phyloP scores from a whole-genome alignment of 2,888 invertebrate species.

The Acrobasis repandana region DNA sequence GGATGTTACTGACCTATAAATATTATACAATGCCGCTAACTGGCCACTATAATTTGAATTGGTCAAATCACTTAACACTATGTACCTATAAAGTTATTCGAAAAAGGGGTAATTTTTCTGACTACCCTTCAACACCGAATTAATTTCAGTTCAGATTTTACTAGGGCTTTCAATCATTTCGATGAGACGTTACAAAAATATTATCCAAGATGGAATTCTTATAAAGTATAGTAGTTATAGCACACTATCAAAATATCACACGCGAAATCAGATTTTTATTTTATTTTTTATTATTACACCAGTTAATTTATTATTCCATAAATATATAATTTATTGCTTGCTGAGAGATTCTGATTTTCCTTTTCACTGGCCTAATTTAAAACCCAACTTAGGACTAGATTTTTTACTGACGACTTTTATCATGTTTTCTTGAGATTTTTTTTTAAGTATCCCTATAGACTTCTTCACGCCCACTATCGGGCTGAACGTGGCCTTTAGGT shows the following conservation, averaged over 20 bases:
- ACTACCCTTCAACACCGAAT: no score
- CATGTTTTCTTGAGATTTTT: not conserved
- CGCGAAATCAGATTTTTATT: not conserved
- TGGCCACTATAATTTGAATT: constrained; percentile 32
- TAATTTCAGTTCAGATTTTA: constrained; percentile 1
- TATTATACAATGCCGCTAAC: constrained; percentile 27
- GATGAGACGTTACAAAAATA: constrained; percentile 7
- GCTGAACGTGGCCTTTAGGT: no score
- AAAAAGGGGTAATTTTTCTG: no score
- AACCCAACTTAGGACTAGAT: constrained; percentile 5
- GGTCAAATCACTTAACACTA: constrained; percentile 7
- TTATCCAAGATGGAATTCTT: not conserved
- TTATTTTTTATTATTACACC: not conserved
- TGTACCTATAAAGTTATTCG: no score
- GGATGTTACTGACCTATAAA: constrained; percentile 34
- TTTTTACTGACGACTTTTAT: not conserved
- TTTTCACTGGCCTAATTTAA: constrained; percentile 1
- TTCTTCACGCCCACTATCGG: no score
- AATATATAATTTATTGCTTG: not conserved
- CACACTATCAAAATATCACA: constrained; percentile 8
- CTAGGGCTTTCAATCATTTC: not conserved
- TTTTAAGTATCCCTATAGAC: not conserved
- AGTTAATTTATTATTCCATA: not conserved
- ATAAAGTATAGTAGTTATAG: no score
- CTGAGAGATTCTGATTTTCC: constrained; percentile 2